Percentiles rank a stretch among this genome's conserved stretches.
Evolutionary conservation across 2,888 invertebrate species (phyloP).

Genomic region (Eristalis tenax): DNA sequence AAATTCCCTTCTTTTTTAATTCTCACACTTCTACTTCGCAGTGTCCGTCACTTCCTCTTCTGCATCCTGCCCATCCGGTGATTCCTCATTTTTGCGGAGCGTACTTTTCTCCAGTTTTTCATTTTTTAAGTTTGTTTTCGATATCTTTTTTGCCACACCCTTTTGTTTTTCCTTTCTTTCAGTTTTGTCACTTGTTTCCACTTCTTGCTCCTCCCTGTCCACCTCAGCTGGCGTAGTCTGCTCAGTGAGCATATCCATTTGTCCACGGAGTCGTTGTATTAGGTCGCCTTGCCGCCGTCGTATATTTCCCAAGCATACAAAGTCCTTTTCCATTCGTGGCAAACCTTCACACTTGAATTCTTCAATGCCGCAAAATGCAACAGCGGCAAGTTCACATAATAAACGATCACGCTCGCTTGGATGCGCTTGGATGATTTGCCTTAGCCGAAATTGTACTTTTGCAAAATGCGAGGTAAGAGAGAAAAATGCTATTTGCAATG

Average conservation of each 20-base stretch:
- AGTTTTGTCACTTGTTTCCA: not conserved
- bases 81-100: not conserved
- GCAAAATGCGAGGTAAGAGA: conserved; percentile 76
- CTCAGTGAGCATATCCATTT: conserved; percentile 69
- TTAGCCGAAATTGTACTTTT: conserved; percentile 77
- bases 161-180: not conserved
- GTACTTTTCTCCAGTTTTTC: not conserved
- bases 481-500: conserved; percentile 75
- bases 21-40: no score
- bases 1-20: no score
- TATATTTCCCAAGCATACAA: conserved; percentile 74
- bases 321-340: conserved; percentile 74
- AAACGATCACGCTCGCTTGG: conserved; percentile 73
- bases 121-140: not conserved
- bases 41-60: not conserved
- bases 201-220: conserved; percentile 36
- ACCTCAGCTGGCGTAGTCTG: not conserved
- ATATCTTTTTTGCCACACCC: not conserved
- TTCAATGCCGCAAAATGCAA: conserved; percentile 73
- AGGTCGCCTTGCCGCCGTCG: conserved; percentile 74
- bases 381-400: conserved; percentile 74
- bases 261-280: conserved; percentile 73
- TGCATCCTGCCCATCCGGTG: not conserved
- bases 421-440: conserved; percentile 75
- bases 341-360: conserved; percentile 46